A percentile compares a stretch with the other conserved stretches of the same genome.
Conservation (phyloP, 2,797 vertebrate species). For the Darevskia mixta region DNA sequence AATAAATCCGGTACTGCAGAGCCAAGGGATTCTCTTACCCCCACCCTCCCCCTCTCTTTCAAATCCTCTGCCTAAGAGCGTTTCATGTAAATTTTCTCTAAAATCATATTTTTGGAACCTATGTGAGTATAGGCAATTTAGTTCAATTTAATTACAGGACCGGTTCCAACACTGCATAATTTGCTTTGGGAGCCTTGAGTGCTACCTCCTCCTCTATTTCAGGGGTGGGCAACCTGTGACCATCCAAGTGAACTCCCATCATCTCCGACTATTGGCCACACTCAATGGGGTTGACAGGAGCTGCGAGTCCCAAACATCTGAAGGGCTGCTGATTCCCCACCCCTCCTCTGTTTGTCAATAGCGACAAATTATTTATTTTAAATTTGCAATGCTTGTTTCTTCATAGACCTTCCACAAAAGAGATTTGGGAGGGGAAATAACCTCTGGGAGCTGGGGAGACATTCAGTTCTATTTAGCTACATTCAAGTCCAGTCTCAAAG, state of each 20-base stretch:
- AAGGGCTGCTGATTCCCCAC: not conserved
- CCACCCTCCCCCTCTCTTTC: conserved; percentile 66
- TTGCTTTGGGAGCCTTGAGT: conserved; percentile 64
- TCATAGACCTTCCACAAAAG: conserved; percentile 55
- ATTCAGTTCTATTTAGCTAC: not conserved
- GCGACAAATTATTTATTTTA: conserved; percentile 69
- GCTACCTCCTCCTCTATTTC: conserved; percentile 67
- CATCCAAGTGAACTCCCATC: not conserved
- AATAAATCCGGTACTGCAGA: conserved; percentile 78
- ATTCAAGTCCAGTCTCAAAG: conserved; percentile 40
- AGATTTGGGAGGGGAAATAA: not conserved
- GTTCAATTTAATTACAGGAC: conserved; percentile 70
- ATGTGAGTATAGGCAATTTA: conserved; percentile 66
- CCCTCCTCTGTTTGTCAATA: conserved; percentile 68
- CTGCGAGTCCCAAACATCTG: not conserved
- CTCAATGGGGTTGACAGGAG: not conserved
- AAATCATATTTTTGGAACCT: conserved; percentile 66
- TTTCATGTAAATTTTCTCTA: conserved; percentile 73
- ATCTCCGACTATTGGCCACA: not conserved
- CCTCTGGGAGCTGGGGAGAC: not conserved
- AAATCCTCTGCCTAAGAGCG: conserved; percentile 69
- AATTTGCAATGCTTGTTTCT: conserved; percentile 63
- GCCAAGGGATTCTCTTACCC: conserved; percentile 34
- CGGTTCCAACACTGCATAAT: conserved; percentile 60
- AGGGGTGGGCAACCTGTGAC: not conserved